Conservation (phyloP, 2,797 vertebrate genomes). For the Poeciliopsis gracilis region DNA sequence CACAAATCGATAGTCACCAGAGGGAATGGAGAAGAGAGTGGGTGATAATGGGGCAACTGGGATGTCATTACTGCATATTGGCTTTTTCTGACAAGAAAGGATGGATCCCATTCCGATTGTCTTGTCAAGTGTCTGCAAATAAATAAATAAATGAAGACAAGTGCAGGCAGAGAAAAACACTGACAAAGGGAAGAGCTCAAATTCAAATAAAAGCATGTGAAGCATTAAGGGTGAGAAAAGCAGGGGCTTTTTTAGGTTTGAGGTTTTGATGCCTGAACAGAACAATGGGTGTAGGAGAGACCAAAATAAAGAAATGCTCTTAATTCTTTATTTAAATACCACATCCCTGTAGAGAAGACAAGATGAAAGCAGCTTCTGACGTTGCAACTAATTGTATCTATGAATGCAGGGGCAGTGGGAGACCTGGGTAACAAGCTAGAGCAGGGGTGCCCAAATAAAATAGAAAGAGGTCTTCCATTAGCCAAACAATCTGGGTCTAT, state of each 20-base stretch:
- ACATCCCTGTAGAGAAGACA: neutral
- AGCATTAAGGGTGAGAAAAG: neutral
- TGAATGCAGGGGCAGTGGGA: neutral
- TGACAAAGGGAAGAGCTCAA: neutral
- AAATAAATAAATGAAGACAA: neutral
- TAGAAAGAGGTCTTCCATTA: no score
- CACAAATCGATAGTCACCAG: slow-evolving; percentile 45
- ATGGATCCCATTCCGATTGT: slow-evolving; percentile 30
- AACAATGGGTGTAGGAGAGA: neutral
- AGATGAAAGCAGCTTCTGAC: neutral
- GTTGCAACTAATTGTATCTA: neutral
- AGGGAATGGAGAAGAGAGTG: neutral
- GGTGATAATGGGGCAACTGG: slow-evolving; percentile 27
- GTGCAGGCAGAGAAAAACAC: neutral
- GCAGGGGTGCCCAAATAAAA: no score
- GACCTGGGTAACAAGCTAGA: neutral
- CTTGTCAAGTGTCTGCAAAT: neutral
- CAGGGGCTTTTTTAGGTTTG: neutral
- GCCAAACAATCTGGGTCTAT: no score
- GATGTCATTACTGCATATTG: slow-evolving; percentile 54
- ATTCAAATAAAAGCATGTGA: neutral
- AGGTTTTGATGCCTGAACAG: neutral
- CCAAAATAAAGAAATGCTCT: neutral
- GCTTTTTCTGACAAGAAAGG: slow-evolving; percentile 44
- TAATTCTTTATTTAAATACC: neutral